Base-by-base conservation (phyloP, 2,113 vertebrate genomes). In the Ciconia maguari region DNA sequence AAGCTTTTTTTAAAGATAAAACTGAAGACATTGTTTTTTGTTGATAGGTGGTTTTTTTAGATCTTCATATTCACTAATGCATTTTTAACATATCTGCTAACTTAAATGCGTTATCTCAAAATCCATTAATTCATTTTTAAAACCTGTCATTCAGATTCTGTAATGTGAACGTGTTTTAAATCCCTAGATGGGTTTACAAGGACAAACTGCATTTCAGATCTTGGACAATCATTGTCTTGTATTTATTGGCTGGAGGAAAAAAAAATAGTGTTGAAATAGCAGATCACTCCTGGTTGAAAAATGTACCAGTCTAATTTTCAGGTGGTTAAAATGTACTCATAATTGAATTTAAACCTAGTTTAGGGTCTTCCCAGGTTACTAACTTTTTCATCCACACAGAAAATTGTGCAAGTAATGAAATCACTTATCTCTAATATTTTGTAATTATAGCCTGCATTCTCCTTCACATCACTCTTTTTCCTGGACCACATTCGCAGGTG, bases 271-370 rank as follows among this genome's bases (percentile, higher is more conserved):
- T 65, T 54, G 46, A 84, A 71, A 72, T 52, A 74, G 46, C 66
- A 92, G 69, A 58, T 85, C 76, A 46, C 15, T 77, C 38, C 55
- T 81, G 20, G 57, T 81, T 74, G 68, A 91, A 87, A 92, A 90
- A 78, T 34, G 55, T 64, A 44, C 18, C 36, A 41, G 12, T 94
- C 41, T 94, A 32, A 84, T 93, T 93, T 88, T 85, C 75, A 51
- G 36, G 51, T 91, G 41, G 74, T 75, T 91, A 82, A 95, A 92
- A 79, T 0, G 0, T 64, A 41, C 16, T 84, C 18, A 9, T 76
- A 82, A 91, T 80, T 91, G 14, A 91, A 94, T 85, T 93, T 90
- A 72, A 81, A 72, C n/a, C 32, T 87, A 66, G 46, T 72, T 69
- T 25, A 83, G 49, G 34, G 46, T 85, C n/a, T 89, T 89, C 83